Evolutionary conservation across 1,140 invertebrate species (phyloP).

Genomic region (Sminthurinus signatus): DNA sequence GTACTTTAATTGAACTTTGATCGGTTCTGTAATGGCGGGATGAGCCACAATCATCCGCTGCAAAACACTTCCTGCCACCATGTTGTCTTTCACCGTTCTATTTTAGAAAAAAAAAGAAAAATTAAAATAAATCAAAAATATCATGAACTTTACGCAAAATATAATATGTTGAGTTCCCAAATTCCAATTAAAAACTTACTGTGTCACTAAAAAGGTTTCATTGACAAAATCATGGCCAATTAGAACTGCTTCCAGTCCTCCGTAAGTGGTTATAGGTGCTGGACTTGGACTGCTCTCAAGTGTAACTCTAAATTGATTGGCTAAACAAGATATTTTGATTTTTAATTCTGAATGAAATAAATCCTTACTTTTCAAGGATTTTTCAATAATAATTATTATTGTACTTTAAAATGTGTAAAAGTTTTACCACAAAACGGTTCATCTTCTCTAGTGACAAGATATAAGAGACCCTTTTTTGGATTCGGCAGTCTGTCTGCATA

Average conservation of each 20-base stretch:
- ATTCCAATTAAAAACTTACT: too few relatives aligned
- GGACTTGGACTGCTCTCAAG: slow-evolving; percentile 65
- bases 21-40: slow-evolving; percentile 67
- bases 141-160: background rate
- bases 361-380: too few relatives aligned
- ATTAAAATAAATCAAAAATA: background rate
- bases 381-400: too few relatives aligned
- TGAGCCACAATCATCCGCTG: slow-evolving; percentile 79
- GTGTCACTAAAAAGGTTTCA: slow-evolving; percentile 80
- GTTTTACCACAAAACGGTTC: slow-evolving; percentile 84
- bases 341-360: too few relatives aligned
- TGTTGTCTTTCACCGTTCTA: slow-evolving; percentile 71
- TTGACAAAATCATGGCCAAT: slow-evolving; percentile 69
- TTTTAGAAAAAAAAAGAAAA: slow-evolving; percentile 25
- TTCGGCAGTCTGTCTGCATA: slow-evolving; percentile 68
- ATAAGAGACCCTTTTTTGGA: slow-evolving; percentile 70
- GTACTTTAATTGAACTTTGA: slow-evolving; percentile 67
- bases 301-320: slow-evolving; percentile 78
- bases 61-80: slow-evolving; percentile 61
- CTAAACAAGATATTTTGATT: too few relatives aligned
- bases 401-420: too few relatives aligned
- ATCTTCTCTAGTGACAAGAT: slow-evolving; percentile 78
- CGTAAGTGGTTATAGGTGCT: slow-evolving; percentile 62
- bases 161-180: slow-evolving; percentile 14
- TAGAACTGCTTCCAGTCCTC: slow-evolving; percentile 73